These are phyloP conservation scores for Notothenia rossii DNA, from an alignment of 2,113 vertebrate genomes.

Conservation along the genomic window DNA sequence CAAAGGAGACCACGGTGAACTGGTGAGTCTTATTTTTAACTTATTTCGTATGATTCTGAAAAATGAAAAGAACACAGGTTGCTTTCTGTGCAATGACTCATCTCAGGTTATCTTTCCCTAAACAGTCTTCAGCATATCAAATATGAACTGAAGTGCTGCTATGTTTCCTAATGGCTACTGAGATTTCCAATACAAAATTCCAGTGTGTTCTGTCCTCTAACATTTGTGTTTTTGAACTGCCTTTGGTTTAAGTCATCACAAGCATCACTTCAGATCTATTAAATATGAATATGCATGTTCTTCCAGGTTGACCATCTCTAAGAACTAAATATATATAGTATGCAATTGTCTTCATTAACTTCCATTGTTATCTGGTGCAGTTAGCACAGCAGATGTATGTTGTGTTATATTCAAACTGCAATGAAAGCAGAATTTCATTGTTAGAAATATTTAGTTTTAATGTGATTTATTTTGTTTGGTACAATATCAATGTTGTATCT, in stretches of 20 bases:
- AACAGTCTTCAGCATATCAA: constrained; percentile 31
- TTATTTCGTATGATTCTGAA: constrained; percentile 6
- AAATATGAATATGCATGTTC: not conserved
- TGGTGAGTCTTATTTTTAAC: constrained; percentile 84
- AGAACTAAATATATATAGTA: not conserved
- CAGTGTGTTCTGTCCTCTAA: not conserved
- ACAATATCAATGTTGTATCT: not conserved
- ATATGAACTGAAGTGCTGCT: constrained; percentile 18
- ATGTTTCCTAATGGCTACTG: constrained; percentile 12
- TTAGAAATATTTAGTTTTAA: not conserved
- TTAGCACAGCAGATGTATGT: not conserved
- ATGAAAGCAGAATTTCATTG: not conserved
- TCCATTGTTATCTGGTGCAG: not conserved
- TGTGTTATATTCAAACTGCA: not conserved
- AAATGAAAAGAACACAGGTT: constrained; percentile 27
- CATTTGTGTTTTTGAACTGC: constrained; percentile 16
- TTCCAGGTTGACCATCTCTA: not conserved
- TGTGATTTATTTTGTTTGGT: too few relatives aligned
- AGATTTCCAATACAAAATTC: constrained; percentile 9
- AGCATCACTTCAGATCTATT: not conserved
- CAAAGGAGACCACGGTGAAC: constrained; percentile 97
- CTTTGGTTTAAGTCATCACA: constrained; percentile 10
- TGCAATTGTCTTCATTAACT: not conserved
- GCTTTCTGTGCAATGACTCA: constrained; percentile 6
- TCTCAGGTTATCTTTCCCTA: constrained; percentile 13